Conservation (phyloP, 2,797 vertebrate genomes). For the Sternarchorhynchus goeldii region DNA sequence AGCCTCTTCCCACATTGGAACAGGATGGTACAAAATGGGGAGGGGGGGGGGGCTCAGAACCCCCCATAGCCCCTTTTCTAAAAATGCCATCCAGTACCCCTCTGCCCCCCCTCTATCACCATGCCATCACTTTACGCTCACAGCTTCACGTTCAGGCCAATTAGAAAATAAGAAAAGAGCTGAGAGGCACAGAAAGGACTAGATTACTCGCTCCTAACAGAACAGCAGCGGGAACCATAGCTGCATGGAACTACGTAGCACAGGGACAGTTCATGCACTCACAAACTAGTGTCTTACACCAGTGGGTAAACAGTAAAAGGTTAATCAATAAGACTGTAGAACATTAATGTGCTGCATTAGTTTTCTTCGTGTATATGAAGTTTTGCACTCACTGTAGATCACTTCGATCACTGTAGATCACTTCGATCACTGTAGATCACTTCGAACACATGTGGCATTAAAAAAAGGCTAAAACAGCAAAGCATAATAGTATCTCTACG, state of each 20-base stretch:
- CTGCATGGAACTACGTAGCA: constrained; percentile 5
- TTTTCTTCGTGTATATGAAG: no score
- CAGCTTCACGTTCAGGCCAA: constrained; percentile 29
- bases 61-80: constrained; percentile 25
- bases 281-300: constrained; percentile 28
- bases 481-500: no score
- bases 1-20: constrained; percentile 51
- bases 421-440: no score
- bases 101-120: no score
- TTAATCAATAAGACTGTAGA: background rate
- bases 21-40: constrained; percentile 34
- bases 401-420: no score
- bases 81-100: background rate
- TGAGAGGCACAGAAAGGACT: constrained; percentile 20
- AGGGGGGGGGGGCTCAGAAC: constrained; percentile 28
- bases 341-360: background rate
- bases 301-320: background rate
- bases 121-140: constrained; percentile 17
- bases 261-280: constrained; percentile 13
- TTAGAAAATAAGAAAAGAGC: constrained; percentile 12
- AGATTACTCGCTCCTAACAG: constrained; percentile 36
- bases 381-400: no score
- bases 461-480: no score
- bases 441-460: no score
- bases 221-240: constrained; percentile 31